phyloP scores from a whole-genome alignment of 2,797 vertebrate genomes.

The Phoebastria nigripes region DNA sequence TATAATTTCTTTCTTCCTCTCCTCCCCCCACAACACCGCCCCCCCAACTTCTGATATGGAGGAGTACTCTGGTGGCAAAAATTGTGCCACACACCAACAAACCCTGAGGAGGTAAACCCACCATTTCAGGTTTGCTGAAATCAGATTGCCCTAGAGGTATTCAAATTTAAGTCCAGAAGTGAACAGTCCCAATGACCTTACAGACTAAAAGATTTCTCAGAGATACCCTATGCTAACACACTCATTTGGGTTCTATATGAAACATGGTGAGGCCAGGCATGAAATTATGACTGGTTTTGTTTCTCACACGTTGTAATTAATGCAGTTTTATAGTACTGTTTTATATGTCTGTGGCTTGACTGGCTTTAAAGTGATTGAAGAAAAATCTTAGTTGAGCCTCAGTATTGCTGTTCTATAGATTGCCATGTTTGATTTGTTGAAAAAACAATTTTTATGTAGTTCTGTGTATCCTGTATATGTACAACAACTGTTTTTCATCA shows the following conservation, averaged over 20 bases:
- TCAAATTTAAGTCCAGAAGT: neutral
- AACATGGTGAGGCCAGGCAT: neutral
- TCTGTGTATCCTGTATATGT: neutral
- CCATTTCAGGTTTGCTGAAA: neutral
- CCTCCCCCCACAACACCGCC: accelerated
- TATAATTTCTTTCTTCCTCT: neutral
- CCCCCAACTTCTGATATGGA: neutral
- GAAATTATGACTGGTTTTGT: neutral
- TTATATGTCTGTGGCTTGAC: neutral
- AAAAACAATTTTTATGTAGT: neutral
- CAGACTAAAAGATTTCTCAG: neutral
- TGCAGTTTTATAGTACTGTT: neutral
- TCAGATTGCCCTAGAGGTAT: neutral
- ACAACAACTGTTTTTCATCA: neutral
- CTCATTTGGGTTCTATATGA: neutral
- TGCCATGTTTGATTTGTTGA: neutral
- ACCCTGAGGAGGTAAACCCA: neutral
- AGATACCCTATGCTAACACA: neutral
- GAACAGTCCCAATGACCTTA: neutral
- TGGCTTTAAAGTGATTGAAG: neutral
- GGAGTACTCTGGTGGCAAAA: neutral
- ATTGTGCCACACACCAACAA: neutral
- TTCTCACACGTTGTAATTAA: neutral
- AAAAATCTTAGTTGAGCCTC: neutral
- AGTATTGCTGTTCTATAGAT: neutral